phyloP scores from a whole-genome alignment of 2,113 vertebrate genomes.

The Marmota monax region DNA sequence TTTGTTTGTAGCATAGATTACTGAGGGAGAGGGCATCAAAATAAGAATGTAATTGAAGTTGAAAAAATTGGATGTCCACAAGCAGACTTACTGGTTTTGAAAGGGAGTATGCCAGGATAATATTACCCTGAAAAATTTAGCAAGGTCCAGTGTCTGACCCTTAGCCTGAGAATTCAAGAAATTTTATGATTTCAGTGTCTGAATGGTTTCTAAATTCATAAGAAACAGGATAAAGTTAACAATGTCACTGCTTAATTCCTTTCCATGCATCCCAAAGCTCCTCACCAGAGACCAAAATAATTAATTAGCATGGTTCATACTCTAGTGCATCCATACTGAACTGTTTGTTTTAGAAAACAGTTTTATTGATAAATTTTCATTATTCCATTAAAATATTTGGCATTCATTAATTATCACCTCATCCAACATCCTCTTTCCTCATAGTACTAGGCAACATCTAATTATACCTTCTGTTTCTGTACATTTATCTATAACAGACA shows the following conservation, averaged over 20 bases:
- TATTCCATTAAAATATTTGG: neutral
- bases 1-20: neutral
- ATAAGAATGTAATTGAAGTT: neutral
- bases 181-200: neutral
- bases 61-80: neutral
- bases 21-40: neutral
- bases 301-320: neutral
- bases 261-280: neutral
- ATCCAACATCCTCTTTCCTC: neutral
- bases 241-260: neutral
- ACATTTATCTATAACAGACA: neutral
- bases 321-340: neutral
- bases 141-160: neutral
- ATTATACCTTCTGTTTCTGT: neutral
- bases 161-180: neutral
- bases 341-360: neutral
- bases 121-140: neutral
- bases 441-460: neutral
- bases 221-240: neutral
- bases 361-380: neutral
- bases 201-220: neutral
- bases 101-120: neutral
- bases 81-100: neutral
- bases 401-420: neutral
- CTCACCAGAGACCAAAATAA: neutral